Evolutionary conservation across 2,113 vertebrate genomes (phyloP), one percentile per base, ranked within the genome.

Genomic region (Poeciliopsis turrubarensis): DNA sequence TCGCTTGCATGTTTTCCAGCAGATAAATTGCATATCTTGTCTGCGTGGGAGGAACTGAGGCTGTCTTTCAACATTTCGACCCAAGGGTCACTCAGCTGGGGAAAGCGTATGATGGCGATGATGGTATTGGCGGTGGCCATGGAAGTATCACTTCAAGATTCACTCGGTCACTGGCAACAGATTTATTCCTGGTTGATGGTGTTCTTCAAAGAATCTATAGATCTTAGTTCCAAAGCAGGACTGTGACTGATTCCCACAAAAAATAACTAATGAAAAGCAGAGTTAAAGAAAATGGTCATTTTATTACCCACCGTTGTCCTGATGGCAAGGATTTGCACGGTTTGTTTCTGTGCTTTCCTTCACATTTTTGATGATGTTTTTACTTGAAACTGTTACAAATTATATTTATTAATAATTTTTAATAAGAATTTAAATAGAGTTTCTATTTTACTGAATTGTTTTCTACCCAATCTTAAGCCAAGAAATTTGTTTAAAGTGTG

Each of bases 11-110:
- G 91, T 93, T 91, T 93, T 87, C 77, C 77, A 84, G 81, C 82
- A 88, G 92, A 92, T 92, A 92, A 93, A 92, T 90, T 86, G 85
- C 85, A 85, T 88, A 87, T 92, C 87, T 89, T 82, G 82, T 76
- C 65, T 65, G 70, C 73, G 73, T 77, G 81, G 71, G 79, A 82
- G 74, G 88, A 78, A 77, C 29, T 0, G 79, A 77, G 83, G 90
- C 3, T 81, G 82, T 79, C 83, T 26, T 54, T 86, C 80, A 34
- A 79, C 75, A 89, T 88, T 86, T 75, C 70, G 75, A 87, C 82
- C 80, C 62, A 65, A 75, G 87, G 75, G 71, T 65, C 15, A 25
- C 83, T 82, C 63, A 57, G 75, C 79, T 72, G 72, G 65, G 80
- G 73, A 79, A 79, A 75, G 85, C 85, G 75, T 61, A 57, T 70